Evolutionary conservation across 2,113 vertebrate genomes (phyloP).

Genomic region (Pseudonaja textilis): DNA sequence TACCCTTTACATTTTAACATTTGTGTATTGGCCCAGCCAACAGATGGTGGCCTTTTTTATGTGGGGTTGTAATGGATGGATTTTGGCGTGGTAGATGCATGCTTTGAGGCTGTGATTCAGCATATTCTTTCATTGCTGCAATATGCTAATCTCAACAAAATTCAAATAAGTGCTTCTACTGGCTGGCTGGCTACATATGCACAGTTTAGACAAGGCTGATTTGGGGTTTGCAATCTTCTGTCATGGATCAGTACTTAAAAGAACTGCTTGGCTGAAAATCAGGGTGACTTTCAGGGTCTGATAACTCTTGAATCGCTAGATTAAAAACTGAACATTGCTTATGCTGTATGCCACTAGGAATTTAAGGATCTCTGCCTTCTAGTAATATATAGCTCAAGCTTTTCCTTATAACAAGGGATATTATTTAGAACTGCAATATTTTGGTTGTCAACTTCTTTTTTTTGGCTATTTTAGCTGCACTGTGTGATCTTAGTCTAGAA

Average conservation of each 20-base stretch:
- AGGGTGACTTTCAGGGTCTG: constrained; percentile 28
- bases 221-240: background rate
- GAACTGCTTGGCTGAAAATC: background rate
- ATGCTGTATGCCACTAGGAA: constrained; percentile 23
- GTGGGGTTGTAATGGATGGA: background rate
- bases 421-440: constrained; percentile 12
- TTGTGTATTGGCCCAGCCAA: background rate
- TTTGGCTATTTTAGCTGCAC: background rate
- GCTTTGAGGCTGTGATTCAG: constrained; percentile 22
- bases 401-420: constrained; percentile 9
- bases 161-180: constrained; percentile 9
- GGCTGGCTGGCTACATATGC: constrained; percentile 18
- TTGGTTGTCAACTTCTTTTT: background rate
- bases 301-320: constrained; percentile 28
- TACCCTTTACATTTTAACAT: background rate
- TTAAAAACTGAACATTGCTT: constrained; percentile 1
- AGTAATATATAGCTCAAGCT: constrained; percentile 9
- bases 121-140: background rate
- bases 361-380: constrained; percentile 11
- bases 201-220: background rate
- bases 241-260: constrained; percentile 6
- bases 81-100: background rate
- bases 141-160: constrained; percentile 14
- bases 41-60: background rate
- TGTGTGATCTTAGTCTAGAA: constrained; percentile 10